Conservation (phyloP, 2,797 vertebrate genomes). For the Poeciliopsis gracilis region DNA sequence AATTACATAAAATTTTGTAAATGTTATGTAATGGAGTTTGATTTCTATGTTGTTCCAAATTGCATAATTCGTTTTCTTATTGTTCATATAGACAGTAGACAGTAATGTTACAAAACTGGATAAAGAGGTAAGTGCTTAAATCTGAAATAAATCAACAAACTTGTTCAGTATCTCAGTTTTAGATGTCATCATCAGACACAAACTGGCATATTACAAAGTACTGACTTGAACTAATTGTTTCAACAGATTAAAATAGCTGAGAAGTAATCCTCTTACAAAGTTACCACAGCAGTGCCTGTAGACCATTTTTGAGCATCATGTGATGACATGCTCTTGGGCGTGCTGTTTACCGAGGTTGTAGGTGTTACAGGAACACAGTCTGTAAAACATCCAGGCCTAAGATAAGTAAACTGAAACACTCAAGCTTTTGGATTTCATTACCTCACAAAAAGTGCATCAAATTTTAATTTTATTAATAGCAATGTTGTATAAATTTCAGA, state of each 20-base stretch:
- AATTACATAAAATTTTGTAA: neutral
- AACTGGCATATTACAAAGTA: conserved; percentile 17
- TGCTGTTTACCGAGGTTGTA: conserved; percentile 43
- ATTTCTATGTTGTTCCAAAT: neutral
- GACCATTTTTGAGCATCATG: conserved; percentile 60
- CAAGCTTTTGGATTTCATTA: neutral
- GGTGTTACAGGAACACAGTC: conserved; percentile 25
- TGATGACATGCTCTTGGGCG: conserved; percentile 58
- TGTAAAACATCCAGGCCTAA: conserved; percentile 15
- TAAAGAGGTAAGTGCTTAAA: neutral
- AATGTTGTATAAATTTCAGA: neutral
- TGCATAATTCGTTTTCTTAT: neutral
- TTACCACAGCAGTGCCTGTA: conserved; percentile 51
- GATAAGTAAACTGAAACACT: neutral
- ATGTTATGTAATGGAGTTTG: neutral
- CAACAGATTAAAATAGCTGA: conserved; percentile 80
- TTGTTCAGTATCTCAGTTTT: neutral
- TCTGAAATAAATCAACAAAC: neutral
- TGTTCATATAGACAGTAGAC: neutral
- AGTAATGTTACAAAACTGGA: conserved; percentile 12
- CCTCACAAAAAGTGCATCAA: neutral
- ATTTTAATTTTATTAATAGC: neutral
- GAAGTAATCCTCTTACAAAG: conserved; percentile 78
- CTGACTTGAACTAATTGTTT: conserved; percentile 42
- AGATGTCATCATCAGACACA: neutral